Conservation (phyloP, 1,140 invertebrate genomes). For the Episyrphus balteatus region DNA sequence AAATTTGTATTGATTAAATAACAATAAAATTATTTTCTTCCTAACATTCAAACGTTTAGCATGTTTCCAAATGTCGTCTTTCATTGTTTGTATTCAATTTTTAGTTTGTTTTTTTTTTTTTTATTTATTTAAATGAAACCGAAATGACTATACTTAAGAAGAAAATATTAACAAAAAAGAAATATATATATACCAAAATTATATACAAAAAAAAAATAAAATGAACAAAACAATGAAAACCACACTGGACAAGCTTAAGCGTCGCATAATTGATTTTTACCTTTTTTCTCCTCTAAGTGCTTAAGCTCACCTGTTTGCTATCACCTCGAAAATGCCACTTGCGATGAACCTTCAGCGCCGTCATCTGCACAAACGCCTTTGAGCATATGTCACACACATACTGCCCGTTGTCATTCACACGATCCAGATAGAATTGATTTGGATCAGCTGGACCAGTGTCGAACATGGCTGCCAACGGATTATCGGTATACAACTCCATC, state of each 20-base stretch:
- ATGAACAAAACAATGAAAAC: neutral
- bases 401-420: conserved; percentile 33
- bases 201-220: neutral
- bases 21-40: no score
- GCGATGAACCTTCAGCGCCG: conserved; percentile 37
- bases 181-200: neutral
- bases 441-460: conserved; percentile 31
- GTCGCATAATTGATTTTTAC: no score
- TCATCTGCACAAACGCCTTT: conserved; percentile 35
- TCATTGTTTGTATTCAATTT: no score
- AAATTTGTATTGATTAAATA: no score
- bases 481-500: conserved; percentile 30
- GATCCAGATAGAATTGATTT: conserved; percentile 30
- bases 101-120: no score
- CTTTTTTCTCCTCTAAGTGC: conserved; percentile 8
- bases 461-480: conserved; percentile 34
- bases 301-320: conserved; percentile 38
- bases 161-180: no score
- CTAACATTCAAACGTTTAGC: no score
- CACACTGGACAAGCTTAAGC: neutral
- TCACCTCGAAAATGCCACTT: conserved; percentile 39
- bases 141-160: no score
- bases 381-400: conserved; percentile 35
- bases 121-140: no score
- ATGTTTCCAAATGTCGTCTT: no score